Evolutionary conservation across 2,888 invertebrate species (phyloP).

Genomic region (Nephrotoma appendiculata): DNA sequence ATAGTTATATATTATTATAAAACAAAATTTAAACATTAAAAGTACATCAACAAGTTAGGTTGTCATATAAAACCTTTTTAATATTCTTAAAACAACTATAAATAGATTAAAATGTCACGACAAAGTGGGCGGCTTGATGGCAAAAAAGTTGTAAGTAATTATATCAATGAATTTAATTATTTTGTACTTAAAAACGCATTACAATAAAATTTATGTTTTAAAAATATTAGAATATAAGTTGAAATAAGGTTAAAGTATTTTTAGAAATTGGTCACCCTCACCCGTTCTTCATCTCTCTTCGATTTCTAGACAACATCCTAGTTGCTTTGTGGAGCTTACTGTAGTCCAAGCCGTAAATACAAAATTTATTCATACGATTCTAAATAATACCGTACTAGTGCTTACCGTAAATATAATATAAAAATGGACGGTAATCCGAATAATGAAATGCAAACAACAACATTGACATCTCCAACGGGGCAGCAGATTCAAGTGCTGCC

Average conservation of each 20-base stretch:
- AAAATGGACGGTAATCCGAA: conserved; percentile 7
- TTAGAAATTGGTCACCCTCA: conserved; percentile 24
- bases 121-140: conserved; percentile 28
- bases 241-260: background rate
- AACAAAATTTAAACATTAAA: background rate
- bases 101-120: conserved; percentile 23
- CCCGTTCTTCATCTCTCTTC: conserved; percentile 25
- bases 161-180: background rate
- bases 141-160: conserved; percentile 32
- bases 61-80: background rate
- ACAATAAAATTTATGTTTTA: background rate
- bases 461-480: conserved; percentile 7
- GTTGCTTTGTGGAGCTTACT: conserved; percentile 12
- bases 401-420: background rate
- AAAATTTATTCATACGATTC: conserved; percentile 12
- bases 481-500: conserved; percentile 14
- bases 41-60: background rate
- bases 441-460: background rate
- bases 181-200: background rate
- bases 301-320: conserved; percentile 28
- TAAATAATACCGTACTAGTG: conserved; percentile 11
- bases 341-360: background rate
- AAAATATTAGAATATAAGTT: background rate
- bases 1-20: background rate
- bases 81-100: background rate